Evolutionary conservation across 2,797 vertebrate species (phyloP).

Genomic region (Peromyscus aztecus): DNA sequence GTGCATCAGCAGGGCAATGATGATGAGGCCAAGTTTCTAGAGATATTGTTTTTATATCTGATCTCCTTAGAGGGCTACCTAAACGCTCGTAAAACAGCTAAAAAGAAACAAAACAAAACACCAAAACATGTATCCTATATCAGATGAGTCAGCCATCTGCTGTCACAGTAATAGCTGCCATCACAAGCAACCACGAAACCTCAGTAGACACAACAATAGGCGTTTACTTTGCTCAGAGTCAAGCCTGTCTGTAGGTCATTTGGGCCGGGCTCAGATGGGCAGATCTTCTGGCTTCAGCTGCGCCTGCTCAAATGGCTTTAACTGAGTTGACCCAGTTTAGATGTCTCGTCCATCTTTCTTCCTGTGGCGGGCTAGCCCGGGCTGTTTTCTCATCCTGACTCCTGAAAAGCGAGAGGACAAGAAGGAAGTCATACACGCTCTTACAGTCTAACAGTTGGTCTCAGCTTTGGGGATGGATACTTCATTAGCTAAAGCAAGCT

Average conservation of each 20-base stretch:
- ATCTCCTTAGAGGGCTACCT: neutral
- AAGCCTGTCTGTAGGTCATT: neutral
- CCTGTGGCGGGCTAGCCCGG: neutral
- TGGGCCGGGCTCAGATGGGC: neutral
- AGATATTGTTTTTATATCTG: constrained; percentile 1
- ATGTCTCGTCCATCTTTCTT: neutral
- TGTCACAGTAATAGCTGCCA: neutral
- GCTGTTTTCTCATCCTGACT: neutral
- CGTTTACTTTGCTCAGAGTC: neutral
- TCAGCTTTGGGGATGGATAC: neutral
- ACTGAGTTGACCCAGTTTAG: neutral
- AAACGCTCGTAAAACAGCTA: neutral
- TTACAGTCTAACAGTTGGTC: neutral
- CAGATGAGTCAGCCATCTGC: neutral
- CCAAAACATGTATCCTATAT: neutral
- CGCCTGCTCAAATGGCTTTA: neutral
- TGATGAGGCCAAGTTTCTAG: neutral
- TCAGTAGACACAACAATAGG: neutral
- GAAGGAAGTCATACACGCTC: neutral
- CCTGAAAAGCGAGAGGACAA: neutral
- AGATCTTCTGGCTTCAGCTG: neutral
- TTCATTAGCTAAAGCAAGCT: neutral
- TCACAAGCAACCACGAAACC: neutral
- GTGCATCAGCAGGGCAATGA: neutral
- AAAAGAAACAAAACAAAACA: no score